A percentile compares a stretch with the other conserved stretches of the same genome.
Evolutionary conservation across 1,140 invertebrate genomes (phyloP).

Genomic region (Ptiloglossa arizonensis): DNA sequence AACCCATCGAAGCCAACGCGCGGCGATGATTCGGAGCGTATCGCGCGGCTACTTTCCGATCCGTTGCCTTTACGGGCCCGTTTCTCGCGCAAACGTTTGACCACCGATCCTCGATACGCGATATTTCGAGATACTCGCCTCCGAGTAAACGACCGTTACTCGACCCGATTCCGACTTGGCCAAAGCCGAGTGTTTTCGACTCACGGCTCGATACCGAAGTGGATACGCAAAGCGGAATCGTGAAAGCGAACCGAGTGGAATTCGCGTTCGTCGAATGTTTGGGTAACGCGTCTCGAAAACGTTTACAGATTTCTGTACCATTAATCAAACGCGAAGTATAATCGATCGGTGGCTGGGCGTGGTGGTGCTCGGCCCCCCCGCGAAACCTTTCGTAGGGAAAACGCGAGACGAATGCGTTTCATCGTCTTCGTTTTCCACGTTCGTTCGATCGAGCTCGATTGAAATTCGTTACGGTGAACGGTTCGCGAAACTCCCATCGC

Average conservation of each 20-base stretch:
- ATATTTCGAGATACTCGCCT: no score
- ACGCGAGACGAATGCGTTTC: constrained; percentile 13
- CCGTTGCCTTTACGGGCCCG: no score
- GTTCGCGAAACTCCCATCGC: background rate
- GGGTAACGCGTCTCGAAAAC: constrained; percentile 6
- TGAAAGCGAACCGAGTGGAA: constrained; percentile 25
- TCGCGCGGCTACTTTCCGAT: no score
- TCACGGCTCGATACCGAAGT: no score
- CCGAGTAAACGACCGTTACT: no score
- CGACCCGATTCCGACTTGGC: no score
- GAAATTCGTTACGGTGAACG: constrained; percentile 21
- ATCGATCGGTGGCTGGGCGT: constrained; percentile 27
- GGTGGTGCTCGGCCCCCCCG: background rate
- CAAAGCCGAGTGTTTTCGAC: no score
- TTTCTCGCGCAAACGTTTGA: no score
- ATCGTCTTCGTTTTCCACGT: background rate
- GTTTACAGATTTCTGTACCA: constrained; percentile 28
- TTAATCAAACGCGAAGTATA: constrained; percentile 35
- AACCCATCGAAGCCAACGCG: no score
- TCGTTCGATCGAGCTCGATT: background rate
- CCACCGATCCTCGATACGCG: no score
- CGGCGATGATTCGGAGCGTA: no score
- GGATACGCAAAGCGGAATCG: no score
- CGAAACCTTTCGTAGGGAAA: background rate
- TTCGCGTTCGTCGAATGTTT: constrained; percentile 17